Evolutionary conservation across 2,797 vertebrate genomes (phyloP), one percentile per base, ranked within the genome.

Genomic region (Hydrolagus colliei): DNA sequence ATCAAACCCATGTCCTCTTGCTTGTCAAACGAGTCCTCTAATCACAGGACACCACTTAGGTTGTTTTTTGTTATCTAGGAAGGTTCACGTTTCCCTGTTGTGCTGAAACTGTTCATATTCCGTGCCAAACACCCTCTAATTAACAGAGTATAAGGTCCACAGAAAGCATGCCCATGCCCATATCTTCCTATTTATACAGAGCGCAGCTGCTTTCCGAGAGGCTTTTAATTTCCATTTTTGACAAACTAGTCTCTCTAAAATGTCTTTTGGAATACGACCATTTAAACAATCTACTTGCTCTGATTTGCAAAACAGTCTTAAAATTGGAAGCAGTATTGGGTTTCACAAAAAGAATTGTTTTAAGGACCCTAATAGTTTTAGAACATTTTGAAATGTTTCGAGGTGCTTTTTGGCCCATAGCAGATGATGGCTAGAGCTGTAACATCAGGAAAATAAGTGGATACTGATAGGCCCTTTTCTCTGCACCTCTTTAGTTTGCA

Each of bases 141-240:
- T 52, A 32, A 18, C 12, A 63, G 2, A 62, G 78, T 86, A 86
- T 67, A 72, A n/a, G 73, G 85, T 52, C 41, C 73, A 72, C 20
- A 65, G 61, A 8, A 14, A 35, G 6, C 22, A 20, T 18, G 76
- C 2, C 87, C 89, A 92, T 90, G 93, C 91, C 94, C 93, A 92
- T 91, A 91, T 91, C 92, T 89, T 91, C 89, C 88, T 88, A 9
- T 52, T 84, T 41, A 68, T 84, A 41, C 11, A 13, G 65, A 10
- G 14, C 16, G 27, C 27, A 84, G 41, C 41, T 84, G 32, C 16
- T 84, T 71, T 32, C 67, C 41, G 18, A 41, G 10, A 41, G 20
- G 65, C 16, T 71, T 41, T 84, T 84, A 84, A 20, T 18, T n/a
- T 84, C 18, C 27, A 71, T 20, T 84, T 68, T 84, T 84, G 79